These are phyloP conservation scores for Eulithis testata DNA, from an alignment of 2,888 invertebrate species.

Conservation along the genomic window DNA sequence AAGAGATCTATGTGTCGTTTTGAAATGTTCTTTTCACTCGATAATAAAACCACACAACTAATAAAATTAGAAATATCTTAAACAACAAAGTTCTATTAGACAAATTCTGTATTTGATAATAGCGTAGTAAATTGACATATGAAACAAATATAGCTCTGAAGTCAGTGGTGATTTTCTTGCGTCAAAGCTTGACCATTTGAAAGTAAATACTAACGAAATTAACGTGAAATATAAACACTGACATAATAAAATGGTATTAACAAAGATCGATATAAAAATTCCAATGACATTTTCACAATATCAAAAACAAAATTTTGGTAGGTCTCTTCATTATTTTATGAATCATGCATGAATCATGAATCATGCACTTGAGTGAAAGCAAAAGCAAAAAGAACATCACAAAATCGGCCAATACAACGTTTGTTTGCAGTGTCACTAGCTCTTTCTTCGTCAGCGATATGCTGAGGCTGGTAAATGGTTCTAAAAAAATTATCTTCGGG, in stretches of 20 bases:
- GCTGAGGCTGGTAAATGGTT: not conserved
- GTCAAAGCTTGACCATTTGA: not conserved
- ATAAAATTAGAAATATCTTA: not conserved
- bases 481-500: not conserved
- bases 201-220: too few relatives aligned
- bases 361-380: constrained; percentile 32
- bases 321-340: not conserved
- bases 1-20: constrained; percentile 70
- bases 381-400: constrained; percentile 66
- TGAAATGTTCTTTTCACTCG: constrained; percentile 60
- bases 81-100: too few relatives aligned
- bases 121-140: constrained; percentile 44
- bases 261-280: not conserved
- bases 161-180: not conserved
- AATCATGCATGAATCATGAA: constrained; percentile 24
- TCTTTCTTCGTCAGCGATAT: not conserved
- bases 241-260: constrained; percentile 2
- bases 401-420: constrained; percentile 57
- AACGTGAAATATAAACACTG: not conserved
- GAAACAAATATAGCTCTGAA: constrained; percentile 21
- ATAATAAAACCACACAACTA: not conserved
- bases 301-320: not conserved
- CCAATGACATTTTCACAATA: constrained; percentile 3
- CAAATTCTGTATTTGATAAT: not conserved
- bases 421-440: constrained; percentile 8